Conservation (phyloP, 2,113 vertebrate species). For the Camelus bactrianus region DNA sequence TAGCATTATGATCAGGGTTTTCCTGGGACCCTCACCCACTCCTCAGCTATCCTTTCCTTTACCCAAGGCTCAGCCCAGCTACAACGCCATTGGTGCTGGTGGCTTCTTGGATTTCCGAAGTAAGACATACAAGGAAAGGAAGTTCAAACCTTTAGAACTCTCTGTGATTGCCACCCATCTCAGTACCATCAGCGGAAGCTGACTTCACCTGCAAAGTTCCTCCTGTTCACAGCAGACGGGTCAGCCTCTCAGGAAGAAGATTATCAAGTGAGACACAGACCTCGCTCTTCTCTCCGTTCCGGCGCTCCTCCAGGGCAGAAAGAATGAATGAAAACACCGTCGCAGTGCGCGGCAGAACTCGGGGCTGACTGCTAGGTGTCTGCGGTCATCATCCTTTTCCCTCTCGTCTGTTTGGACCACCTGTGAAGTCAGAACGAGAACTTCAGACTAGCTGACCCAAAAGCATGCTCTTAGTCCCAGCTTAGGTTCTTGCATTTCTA, state of each 20-base stretch:
- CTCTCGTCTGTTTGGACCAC: background rate
- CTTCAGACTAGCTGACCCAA: background rate
- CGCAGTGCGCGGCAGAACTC: background rate
- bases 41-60: background rate
- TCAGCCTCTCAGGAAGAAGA: background rate
- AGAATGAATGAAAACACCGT: background rate
- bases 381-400: background rate
- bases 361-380: background rate
- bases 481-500: background rate
- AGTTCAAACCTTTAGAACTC: background rate
- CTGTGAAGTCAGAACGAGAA: background rate
- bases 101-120: slow-evolving; percentile 2
- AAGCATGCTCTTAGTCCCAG: background rate
- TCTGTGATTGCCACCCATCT: background rate
- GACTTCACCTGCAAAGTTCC: background rate
- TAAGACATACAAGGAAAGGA: background rate
- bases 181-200: background rate
- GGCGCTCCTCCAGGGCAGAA: background rate
- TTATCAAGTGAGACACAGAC: background rate
- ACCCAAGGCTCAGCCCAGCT: background rate
- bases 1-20: background rate
- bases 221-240: background rate
- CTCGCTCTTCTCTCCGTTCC: background rate
- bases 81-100: background rate
- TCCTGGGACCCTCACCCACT: background rate